Percentiles rank a stretch among this genome's conserved stretches.
These are phyloP conservation scores for Apantesis nais DNA, from an alignment of 2,888 invertebrate species.

Conservation along the genomic window DNA sequence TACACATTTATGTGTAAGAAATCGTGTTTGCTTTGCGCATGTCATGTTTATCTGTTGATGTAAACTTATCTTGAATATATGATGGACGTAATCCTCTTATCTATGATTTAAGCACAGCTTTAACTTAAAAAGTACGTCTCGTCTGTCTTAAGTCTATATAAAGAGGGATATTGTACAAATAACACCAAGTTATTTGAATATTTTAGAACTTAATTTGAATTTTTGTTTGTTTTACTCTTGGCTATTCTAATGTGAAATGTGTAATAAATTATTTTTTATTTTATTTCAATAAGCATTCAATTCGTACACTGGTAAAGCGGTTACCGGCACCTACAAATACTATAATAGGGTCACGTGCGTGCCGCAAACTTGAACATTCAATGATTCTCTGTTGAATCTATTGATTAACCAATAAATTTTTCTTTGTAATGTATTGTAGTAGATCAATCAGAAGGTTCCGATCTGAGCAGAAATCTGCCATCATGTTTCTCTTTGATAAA, in stretches of 20 bases:
- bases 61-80: conserved; percentile 40
- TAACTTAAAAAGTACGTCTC: conserved; percentile 33
- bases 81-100: conserved; percentile 49
- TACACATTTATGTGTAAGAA: conserved; percentile 21
- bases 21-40: conserved; percentile 47
- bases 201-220: conserved; percentile 41
- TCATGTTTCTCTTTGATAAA: background rate
- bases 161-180: conserved; percentile 27
- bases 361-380: background rate
- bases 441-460: background rate
- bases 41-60: conserved; percentile 42
- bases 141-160: conserved; percentile 34
- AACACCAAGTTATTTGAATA: conserved; percentile 35
- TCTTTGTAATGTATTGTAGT: background rate
- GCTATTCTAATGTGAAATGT: conserved; percentile 27
- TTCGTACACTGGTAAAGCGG: background rate
- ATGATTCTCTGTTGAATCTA: background rate
- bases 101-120: conserved; percentile 27
- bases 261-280: background rate
- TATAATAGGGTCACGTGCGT: background rate
- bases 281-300: background rate
- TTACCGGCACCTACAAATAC: background rate
- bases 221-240: conserved; percentile 23
- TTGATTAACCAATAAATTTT: background rate
- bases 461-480: background rate